Evolutionary conservation across 2,888 invertebrate species (phyloP), one percentile per base, ranked within the genome.

Genomic region (Volucella bombylans): DNA sequence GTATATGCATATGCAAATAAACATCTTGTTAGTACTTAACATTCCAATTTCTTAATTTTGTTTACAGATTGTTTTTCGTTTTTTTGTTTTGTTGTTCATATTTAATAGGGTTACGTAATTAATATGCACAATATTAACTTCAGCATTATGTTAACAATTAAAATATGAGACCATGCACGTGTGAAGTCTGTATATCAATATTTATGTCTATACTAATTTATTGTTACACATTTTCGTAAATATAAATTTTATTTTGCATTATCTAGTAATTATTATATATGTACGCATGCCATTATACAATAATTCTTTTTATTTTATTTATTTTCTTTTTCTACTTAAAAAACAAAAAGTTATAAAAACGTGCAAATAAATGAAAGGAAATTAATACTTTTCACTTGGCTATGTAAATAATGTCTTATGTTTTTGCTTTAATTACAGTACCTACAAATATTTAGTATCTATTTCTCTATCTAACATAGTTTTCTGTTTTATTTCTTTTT

Each of bases 381-480:
- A 55, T 55, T 47, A 8, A 14, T 65, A 31, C 45, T 54, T 68
- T 23, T 14, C 31, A 59, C 62, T 57, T 67, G 41, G 41, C 54
- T 73, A 68, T 45, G 11, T 41, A 41, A 62, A 14, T 18, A 59
- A 23, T 2, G 10, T 23, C 11, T 45, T 49, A 1, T 77, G 23
- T 11, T 52, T 73, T 74, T 59, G 1, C 18, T 50, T 62, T 50
- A 69, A 83, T 79, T 83, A 45, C 64, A 74, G 54, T 80, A 83
- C 83, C 74, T 83, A 83, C 61, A 83, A 79, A 82, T 71, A 76
- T 82, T 79, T 15, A 82, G 74, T 83, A 79, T 74, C 64, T 76
- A 59, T 81, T 67, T 81, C 81, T 31, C 6, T 81, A 85, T 81
- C 69, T 74, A 69, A 83, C 65, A 71, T 71, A 54, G 59, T 76